Evolutionary conservation across 37 sponge, comb jelly and placozoan species (phyloP), one percentile per base, ranked within the genome.

Genomic region (Tethya wilhelma): DNA sequence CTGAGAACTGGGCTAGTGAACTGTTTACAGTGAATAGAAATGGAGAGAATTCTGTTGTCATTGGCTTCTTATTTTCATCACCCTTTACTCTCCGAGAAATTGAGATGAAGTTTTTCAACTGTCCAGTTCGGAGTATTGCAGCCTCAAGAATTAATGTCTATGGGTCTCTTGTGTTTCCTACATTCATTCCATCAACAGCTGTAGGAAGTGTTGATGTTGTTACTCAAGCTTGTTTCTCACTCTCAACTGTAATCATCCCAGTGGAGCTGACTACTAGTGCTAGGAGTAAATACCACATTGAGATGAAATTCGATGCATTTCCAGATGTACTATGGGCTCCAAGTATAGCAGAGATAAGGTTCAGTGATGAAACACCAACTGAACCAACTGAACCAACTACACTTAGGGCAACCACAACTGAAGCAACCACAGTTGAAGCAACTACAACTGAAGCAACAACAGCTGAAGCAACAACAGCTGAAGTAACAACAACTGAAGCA

Each of bases 11-110:
- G 74, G 74, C 74, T 30, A 28, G 19, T 53, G 38, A 73, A 45
- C 74, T 73, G 29, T 44, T 73, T 44, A 73, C 74, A 46, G 37
- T 73, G 58, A 49, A n/a, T n/a, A n/a, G n/a, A n/a, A n/a, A n/a
- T n/a, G n/a, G n/a, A n/a, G n/a, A n/a, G n/a, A n/a, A n/a, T n/a
- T n/a, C n/a, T n/a, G n/a, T n/a, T n/a, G n/a, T n/a, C n/a, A n/a
- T n/a, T n/a, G n/a, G n/a, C n/a, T n/a, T n/a, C n/a, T n/a, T n/a
- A n/a, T n/a, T n/a, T n/a, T n/a, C n/a, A n/a, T n/a, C n/a, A n/a
- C n/a, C n/a, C n/a, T n/a, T 59, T 59, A 19, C 45, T 23, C 71
- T 70, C 9, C 28, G 5, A 26, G 45, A 38, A 12, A 39, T 70
- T 22, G 71, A 70, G 45, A 5, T 70, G 71, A n/a, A 70, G n/a